Evolutionary conservation across 1,140 invertebrate genomes (phyloP), one percentile per base, ranked within the genome.

Genomic region (Vanessa tameamea): DNA sequence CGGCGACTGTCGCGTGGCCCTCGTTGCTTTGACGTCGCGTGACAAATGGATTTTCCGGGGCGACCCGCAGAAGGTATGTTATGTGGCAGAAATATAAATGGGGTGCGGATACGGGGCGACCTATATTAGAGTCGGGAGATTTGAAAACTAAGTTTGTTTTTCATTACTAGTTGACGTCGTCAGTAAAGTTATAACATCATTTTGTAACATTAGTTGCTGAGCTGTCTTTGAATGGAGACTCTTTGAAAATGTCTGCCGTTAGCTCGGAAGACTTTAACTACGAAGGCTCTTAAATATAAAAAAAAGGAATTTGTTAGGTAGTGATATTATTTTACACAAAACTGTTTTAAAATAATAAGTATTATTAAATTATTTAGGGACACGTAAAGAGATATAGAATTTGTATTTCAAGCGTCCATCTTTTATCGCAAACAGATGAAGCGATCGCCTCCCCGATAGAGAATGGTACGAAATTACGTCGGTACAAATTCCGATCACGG

Each of bases 11-110:
- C 48, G 73, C 74, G 77, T 69, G 76, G 48, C 75, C 74, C 72
- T 75, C 64, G 75, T 77, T 70, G 80, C 79, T 82, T 64, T 82
- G 85, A 87, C 79, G 79, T 66, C 51, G 73, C 79, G 77, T 86
- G 84, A 82, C 84, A 81, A 86, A 87, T 86, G 78, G 74, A 73
- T 82, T 74, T 77, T 64, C 72, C 69, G 64, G 72, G 73, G 73
- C 74, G 76, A 76, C 72, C 69, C 55, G 73, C 20, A 51, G 64
- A 16, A 67, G 64, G 26, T 67, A 53, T 13, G n/a, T 11, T 66
- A 59, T 75, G 78, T 63, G 76, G 72, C 69, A 31, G 68, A 64
- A 70, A 75, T 69, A 69, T 65, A 78, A 76, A 76, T 79, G 71
- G 75, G 77, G 73, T 67, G 74, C 65, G 53, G 20, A 48, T 63